phyloP scores from a whole-genome alignment of 2,113 vertebrate species.

The Seriola rivoliana region DNA sequence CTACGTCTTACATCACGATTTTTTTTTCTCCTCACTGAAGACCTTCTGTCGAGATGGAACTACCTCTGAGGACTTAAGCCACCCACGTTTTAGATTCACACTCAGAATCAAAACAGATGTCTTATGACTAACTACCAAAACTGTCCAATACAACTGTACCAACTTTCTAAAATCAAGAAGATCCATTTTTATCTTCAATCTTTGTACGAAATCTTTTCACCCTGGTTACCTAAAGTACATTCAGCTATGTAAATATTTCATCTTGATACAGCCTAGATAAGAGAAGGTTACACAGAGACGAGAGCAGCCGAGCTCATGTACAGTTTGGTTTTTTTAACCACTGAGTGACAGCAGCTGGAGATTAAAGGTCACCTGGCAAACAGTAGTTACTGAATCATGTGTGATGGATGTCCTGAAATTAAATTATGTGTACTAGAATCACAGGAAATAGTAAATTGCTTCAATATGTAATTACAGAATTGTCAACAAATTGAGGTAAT shows the following conservation, averaged over 20 bases:
- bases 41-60: not conserved
- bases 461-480: not conserved
- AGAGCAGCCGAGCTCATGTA: not conserved
- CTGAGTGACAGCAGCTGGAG: not conserved
- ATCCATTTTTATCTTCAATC: not conserved
- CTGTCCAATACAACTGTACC: not conserved
- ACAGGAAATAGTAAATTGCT: not conserved
- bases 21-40: not conserved
- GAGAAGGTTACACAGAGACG: not conserved
- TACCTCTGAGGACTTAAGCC: not conserved
- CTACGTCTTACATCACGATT: not conserved
- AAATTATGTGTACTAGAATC: not conserved
- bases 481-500: not conserved
- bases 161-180: not conserved
- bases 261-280: not conserved
- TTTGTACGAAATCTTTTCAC: not conserved
- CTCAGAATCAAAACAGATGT: constrained; percentile 4
- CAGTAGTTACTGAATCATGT: not conserved
- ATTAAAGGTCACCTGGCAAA: not conserved
- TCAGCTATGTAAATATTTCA: not conserved
- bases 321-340: not conserved
- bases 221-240: not conserved
- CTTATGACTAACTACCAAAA: not conserved
- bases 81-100: not conserved
- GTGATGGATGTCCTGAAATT: not conserved